Evolutionary conservation across 2,797 vertebrate species (phyloP), one percentile per base, ranked within the genome.

Genomic region (Botia kubotai): DNA sequence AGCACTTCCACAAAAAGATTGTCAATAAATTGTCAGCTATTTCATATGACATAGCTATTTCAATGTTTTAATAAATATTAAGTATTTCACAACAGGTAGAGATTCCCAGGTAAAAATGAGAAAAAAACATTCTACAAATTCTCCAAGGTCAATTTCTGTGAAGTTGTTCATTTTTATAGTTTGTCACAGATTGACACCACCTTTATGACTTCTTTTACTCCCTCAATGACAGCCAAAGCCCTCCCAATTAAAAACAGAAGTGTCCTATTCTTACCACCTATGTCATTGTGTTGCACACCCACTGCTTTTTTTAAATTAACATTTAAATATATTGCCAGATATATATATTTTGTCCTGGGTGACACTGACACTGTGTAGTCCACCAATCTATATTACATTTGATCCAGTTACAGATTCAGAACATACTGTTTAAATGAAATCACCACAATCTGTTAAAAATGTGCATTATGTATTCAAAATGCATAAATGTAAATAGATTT

Each of bases 131-230:
- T 55, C 46, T n/a, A 17, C 39, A 70, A 69, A 13, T 65, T 8
- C 46, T 65, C 77, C n/a, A 19, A 63, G 55, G 46, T 63, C n/a
- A 72, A 65, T 55, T 57, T 80, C 70, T 19, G 16, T 67, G 70
- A 67, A 80, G 19, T 1, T 4, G 78, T 80, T 80, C 73, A 72
- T 72, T 66, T 46, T 11, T 73, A 73, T 4, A 17, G 33, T 55
- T 73, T 65, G 50, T 73, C 78, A 80, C 29, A 66, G 48, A 66
- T 80, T 80, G 60, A 72, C 78, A 29, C 60, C 48, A 72, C 26
- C 58, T 19, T 66, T 53, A 29, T 66, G 69, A 79, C 68, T 36
- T 46, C 33, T 19, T 26, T 57, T n/a, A 48, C 23, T 72, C 29
- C 23, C 23, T 60, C 46, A 60, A 36, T 26, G 79, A 26, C 17